Conservation (phyloP, 2,113 vertebrate species). For the Emydura subglobosa region DNA sequence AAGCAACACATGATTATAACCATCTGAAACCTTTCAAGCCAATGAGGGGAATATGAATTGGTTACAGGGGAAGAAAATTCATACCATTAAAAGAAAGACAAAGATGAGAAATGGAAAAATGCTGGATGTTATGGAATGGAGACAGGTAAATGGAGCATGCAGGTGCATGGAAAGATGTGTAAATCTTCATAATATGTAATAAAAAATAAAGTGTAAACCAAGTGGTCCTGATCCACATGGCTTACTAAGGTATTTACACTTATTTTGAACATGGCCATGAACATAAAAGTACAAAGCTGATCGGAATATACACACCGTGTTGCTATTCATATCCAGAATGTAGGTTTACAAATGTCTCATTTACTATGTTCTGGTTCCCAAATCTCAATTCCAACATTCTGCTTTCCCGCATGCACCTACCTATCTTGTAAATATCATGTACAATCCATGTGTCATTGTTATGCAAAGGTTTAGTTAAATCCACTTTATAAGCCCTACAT, state of each 20-base stretch:
- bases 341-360: neutral
- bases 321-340: neutral
- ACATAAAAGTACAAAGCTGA: conserved; percentile 50
- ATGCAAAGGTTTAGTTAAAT: neutral
- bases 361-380: neutral
- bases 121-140: neutral
- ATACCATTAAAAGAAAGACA: neutral
- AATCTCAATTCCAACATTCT: neutral
- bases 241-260: neutral
- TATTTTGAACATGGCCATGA: neutral
- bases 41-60: neutral
- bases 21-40: neutral
- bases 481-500: neutral
- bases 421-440: neutral
- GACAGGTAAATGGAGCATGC: neutral
- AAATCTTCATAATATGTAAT: conserved; percentile 16
- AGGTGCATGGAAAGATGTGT: conserved; percentile 24
- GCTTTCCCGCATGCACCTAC: neutral
- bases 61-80: neutral
- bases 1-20: neutral
- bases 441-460: neutral
- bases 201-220: neutral
- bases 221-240: neutral
- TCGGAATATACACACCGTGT: neutral
- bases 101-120: neutral